phyloP scores from a whole-genome alignment of 2,888 invertebrate genomes.

The Pycnomerus fuliginosus region DNA sequence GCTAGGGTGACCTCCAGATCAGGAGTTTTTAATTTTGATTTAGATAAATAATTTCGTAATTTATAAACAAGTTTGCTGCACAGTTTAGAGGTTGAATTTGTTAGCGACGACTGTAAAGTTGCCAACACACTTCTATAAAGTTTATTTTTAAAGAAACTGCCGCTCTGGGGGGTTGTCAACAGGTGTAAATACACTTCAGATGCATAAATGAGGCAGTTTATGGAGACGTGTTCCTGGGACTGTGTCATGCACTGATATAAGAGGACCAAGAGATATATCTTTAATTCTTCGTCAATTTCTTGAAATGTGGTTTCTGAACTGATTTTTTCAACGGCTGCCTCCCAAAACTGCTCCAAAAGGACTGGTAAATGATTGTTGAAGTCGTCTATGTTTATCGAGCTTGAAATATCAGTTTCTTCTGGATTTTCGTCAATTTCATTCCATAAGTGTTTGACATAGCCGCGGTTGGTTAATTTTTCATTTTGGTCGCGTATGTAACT shows the following conservation, averaged over 20 bases:
- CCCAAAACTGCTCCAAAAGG: slow-evolving; percentile 18
- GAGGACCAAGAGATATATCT: slow-evolving; percentile 13
- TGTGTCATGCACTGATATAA: slow-evolving; percentile 20
- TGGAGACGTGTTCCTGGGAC: slow-evolving; percentile 15
- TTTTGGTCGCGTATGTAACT: slow-evolving; percentile 18
- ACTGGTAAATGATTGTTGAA: slow-evolving; percentile 20
- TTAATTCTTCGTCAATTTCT: slow-evolving; percentile 20
- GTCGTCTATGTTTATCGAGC: too few species aligned
- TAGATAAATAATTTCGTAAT: slow-evolving; percentile 8
- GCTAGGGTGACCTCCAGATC: slow-evolving; percentile 18
- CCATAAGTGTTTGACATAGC: slow-evolving; percentile 14
- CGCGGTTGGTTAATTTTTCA: slow-evolving; percentile 11
- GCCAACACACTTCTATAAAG: slow-evolving; percentile 7
- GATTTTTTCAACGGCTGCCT: slow-evolving; percentile 15
- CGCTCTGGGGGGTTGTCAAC: slow-evolving; percentile 11
- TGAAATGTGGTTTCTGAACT: slow-evolving; percentile 2
- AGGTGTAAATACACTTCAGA: slow-evolving; percentile 16
- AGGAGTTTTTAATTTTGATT: slow-evolving; percentile 8
- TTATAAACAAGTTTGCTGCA: slow-evolving; percentile 5
- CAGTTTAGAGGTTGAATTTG: slow-evolving; percentile 1
- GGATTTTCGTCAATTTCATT: slow-evolving; percentile 10
- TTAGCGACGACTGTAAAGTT: slow-evolving; percentile 7
- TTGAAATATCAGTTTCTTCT: not conserved
- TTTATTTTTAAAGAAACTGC: slow-evolving; percentile 12
- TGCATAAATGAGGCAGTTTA: slow-evolving; percentile 9